Conservation (phyloP, 2,113 vertebrate species). For the Myotis lucifugus region DNA sequence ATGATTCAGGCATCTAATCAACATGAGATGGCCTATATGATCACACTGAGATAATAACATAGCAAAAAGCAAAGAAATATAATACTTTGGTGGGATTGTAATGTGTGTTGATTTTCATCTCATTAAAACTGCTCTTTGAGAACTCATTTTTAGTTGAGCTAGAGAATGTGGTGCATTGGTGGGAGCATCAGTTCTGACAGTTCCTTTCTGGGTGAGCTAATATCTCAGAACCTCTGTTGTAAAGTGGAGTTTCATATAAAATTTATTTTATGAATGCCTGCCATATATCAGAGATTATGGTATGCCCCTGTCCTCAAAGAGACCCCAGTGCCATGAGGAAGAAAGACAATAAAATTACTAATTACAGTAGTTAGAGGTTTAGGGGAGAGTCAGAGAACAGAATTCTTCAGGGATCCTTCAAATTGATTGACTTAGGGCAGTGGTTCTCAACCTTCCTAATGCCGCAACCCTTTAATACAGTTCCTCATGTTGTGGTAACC, state of each 20-base stretch:
- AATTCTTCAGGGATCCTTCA: background rate
- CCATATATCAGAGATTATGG: background rate
- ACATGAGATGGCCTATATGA: background rate
- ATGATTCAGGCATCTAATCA: background rate
- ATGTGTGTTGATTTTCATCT: background rate
- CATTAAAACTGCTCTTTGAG: constrained; percentile 8
- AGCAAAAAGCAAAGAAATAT: background rate
- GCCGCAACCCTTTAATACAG: too few relatives aligned
- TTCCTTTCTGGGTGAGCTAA: background rate
- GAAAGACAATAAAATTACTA: background rate
- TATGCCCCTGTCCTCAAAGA: background rate
- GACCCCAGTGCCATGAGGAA: background rate
- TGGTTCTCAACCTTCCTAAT: too few relatives aligned
- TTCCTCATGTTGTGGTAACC: too few relatives aligned
- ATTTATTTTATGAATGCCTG: background rate
- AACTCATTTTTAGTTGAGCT: background rate
- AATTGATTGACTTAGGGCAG: background rate
- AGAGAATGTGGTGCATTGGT: background rate
- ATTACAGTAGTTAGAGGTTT: background rate
- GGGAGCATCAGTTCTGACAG: background rate
- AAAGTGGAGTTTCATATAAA: constrained; percentile 19
- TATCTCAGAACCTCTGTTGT: background rate
- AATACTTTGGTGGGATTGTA: background rate
- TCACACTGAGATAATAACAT: background rate
- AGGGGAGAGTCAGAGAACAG: background rate